Evolutionary conservation across 2,888 invertebrate genomes (phyloP).

Genomic region (Lutraria lutraria): DNA sequence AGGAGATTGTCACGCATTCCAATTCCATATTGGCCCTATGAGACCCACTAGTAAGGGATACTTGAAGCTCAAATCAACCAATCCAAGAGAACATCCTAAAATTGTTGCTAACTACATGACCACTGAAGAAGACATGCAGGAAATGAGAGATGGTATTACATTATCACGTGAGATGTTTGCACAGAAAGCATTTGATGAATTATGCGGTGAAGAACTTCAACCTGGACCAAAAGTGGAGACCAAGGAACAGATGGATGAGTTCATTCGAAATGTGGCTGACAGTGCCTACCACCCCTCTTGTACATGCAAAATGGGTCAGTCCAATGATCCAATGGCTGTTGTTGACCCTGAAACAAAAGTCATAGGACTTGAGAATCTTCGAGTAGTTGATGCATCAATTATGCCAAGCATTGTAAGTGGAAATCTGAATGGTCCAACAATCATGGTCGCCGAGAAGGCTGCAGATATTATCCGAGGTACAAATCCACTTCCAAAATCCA

Average conservation of each 20-base stretch:
- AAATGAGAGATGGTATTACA: slow-evolving; percentile 81
- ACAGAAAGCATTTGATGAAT: slow-evolving; percentile 85
- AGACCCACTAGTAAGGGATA: slow-evolving; percentile 95
- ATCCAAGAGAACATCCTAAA: slow-evolving; percentile 93
- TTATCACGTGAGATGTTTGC: slow-evolving; percentile 84
- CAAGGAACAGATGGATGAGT: slow-evolving; percentile 86
- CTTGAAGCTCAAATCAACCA: slow-evolving; percentile 91
- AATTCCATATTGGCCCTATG: slow-evolving; percentile 88
- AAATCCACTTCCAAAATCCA: slow-evolving; percentile 82
- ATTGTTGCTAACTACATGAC: slow-evolving; percentile 97
- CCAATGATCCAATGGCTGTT: slow-evolving; percentile 88
- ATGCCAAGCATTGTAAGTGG: slow-evolving; percentile 93
- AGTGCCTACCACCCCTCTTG: slow-evolving; percentile 94
- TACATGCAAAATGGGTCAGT: slow-evolving; percentile 91
- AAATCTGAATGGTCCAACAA: slow-evolving; percentile 89
- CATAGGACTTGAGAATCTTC: slow-evolving; percentile 89
- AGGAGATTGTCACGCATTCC: slow-evolving; percentile 87
- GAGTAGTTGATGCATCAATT: slow-evolving; percentile 94
- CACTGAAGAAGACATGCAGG: slow-evolving; percentile 89
- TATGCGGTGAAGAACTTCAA: slow-evolving; percentile 79
- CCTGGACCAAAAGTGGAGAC: slow-evolving; percentile 81
- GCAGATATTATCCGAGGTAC: slow-evolving; percentile 87
- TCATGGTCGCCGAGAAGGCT: slow-evolving; percentile 88
- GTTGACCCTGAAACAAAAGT: slow-evolving; percentile 89
- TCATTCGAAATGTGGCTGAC: slow-evolving; percentile 85